Conservation (phyloP, 2,113 vertebrate species). For the Prunella fulvescens region DNA sequence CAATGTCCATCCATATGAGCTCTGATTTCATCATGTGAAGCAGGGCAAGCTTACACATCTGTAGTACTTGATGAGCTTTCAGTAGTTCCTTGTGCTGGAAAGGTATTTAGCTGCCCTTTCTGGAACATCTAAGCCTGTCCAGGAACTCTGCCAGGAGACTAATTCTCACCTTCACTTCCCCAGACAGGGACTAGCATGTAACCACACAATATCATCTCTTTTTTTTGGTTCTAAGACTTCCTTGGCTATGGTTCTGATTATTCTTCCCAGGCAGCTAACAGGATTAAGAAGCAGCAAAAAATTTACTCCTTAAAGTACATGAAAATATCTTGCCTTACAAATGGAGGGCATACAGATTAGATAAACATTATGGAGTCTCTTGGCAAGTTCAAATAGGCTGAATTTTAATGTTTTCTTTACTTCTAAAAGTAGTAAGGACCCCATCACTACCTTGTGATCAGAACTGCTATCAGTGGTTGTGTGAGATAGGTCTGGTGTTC, state of each 20-base stretch:
- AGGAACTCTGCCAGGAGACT: not conserved
- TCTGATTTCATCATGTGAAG: not conserved
- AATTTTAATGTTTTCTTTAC: not conserved
- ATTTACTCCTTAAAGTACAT: not conserved
- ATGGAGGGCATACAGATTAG: not conserved
- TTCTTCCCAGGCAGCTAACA: not conserved
- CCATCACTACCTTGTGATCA: not conserved
- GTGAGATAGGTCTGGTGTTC: not conserved
- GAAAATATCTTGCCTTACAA: not conserved
- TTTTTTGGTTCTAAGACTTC: not conserved
- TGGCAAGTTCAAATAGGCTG: not conserved
- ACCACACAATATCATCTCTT: not conserved
- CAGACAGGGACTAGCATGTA: not conserved
- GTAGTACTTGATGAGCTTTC: not conserved
- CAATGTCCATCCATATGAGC: not conserved
- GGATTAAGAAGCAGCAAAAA: not conserved
- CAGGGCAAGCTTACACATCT: not conserved
- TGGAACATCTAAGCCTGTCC: not conserved
- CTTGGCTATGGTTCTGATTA: not conserved
- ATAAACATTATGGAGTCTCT: not conserved
- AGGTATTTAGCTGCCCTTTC: not conserved
- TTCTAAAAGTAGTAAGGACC: not conserved
- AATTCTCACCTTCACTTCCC: not conserved
- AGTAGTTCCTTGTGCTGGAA: not conserved
- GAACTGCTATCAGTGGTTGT: fast-evolving